A percentile compares a stretch with the other conserved stretches of the same genome.
Evolutionary conservation across 2,113 vertebrate genomes (phyloP).

Genomic region (Eudyptes chrysolophus): DNA sequence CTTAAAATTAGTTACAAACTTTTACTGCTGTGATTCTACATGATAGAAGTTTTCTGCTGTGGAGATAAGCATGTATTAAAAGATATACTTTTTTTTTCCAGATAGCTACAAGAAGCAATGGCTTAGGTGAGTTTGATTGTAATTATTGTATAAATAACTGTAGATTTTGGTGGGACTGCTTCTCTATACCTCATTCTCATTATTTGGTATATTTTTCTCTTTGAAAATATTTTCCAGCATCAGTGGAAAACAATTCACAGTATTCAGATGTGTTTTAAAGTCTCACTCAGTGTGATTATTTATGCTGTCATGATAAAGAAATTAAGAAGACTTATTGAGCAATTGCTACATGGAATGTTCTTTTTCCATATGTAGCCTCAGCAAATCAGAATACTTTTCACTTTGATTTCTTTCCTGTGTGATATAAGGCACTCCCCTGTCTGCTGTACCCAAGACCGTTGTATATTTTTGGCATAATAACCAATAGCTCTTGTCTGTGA

Average conservation of each 20-base stretch:
- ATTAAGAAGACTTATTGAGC: background rate
- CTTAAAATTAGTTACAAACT: background rate
- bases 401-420: background rate
- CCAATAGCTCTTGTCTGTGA: background rate
- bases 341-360: background rate
- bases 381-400: background rate
- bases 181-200: background rate
- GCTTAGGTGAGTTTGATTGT: constrained; percentile 49
- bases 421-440: background rate
- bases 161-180: background rate
- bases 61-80: background rate
- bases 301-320: background rate
- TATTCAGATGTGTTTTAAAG: background rate
- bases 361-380: background rate
- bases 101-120: constrained; percentile 32
- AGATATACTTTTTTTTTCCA: background rate
- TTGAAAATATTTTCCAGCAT: background rate
- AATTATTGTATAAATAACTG: background rate
- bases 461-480: background rate
- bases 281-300: background rate
- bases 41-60: background rate
- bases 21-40: background rate
- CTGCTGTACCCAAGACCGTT: background rate
- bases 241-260: background rate
- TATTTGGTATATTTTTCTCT: background rate